Evolutionary conservation across 2,888 invertebrate genomes (phyloP), one percentile per base, ranked within the genome.

Genomic region (Acrocyrtus sp.): DNA sequence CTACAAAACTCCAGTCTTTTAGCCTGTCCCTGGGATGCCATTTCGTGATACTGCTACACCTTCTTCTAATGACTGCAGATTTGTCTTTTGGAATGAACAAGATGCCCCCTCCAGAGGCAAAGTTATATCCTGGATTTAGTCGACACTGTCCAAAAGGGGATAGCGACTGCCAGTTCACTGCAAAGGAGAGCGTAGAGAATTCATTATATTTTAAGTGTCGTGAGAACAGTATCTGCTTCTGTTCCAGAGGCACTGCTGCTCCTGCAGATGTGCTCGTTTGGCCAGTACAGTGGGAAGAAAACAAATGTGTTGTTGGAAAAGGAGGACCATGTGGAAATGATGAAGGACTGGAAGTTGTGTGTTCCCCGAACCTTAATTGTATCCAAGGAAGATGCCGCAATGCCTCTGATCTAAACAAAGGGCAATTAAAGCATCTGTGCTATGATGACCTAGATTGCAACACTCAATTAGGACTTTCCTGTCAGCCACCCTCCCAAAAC

Each of bases 401-500:
- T 47, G 19, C 67, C 12, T 62, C 26, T n/a, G 66, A 76, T 62
- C 48, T 76, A 8, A 58, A 61, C n/a, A 45, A 12, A 4, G 72
- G 65, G 21, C 21, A 8, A 8, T 0, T 60, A 8, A 53, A 76
- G 39, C 65, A 72, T 6, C 69, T 50, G 41, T 76, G 76, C 34
- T 54, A 76, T 27, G 76, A 76, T 21, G 66, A 63, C 29, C 21
- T 76, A 3, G 76, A 76, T 26, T 76, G 76, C n/a, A n/a, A n/a
- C n/a, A n/a, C n/a, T 24, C 60, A 53, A 19, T 34, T 53, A 27
- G 76, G 76, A 6, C 47, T 76, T n/a, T n/a, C 17, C 8, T 74
- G 74, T 26, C 54, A 60, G 5, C 29, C 39, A 15, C 62, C 70
- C 0, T 24, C 50, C 15, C 45, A 56, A 43, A 57, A 63, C 3